These are phyloP conservation scores for Cydia strobilella DNA, from an alignment of 1,140 invertebrate species.

Conservation along the genomic window DNA sequence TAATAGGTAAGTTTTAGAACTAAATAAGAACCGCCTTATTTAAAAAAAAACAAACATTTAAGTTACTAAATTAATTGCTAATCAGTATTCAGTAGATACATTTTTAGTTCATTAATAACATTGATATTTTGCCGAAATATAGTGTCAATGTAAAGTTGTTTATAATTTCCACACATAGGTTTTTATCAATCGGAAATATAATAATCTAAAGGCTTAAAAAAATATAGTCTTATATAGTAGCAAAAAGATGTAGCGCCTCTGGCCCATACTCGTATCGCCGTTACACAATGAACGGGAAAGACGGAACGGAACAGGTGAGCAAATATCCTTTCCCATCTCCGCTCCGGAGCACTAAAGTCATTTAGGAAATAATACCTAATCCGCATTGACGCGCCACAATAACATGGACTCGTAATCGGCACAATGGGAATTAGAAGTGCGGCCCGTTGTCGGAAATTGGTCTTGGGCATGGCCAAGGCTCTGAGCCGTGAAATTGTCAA, in stretches of 20 bases:
- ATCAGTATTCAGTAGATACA: too few species aligned
- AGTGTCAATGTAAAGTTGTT: too few species aligned
- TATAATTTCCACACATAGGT: too few species aligned
- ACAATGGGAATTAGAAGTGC: slow-evolving; percentile 75
- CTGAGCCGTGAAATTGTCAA: slow-evolving; percentile 64
- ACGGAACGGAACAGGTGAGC: slow-evolving; percentile 44
- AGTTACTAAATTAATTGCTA: too few species aligned
- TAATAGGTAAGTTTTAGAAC: too few species aligned
- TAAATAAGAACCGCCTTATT: too few species aligned
- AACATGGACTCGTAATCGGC: slow-evolving; percentile 66
- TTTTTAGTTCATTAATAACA: too few species aligned
- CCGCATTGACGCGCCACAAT: slow-evolving; percentile 68
- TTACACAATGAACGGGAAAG: slow-evolving; percentile 47
- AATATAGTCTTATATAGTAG: too few species aligned
- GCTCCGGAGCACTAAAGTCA: slow-evolving; percentile 57
- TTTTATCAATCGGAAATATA: too few species aligned
- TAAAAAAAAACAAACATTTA: too few species aligned
- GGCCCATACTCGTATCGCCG: background rate
- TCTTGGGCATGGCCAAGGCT: slow-evolving; percentile 39
- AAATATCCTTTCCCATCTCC: slow-evolving; percentile 46
- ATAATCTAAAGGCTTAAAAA: too few species aligned
- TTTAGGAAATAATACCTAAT: slow-evolving; percentile 75
- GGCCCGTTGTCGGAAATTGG: slow-evolving; percentile 74
- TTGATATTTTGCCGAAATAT: too few species aligned
- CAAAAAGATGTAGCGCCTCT: background rate